Evolutionary conservation across 2,888 invertebrate species (phyloP), one percentile per base, ranked within the genome.

Genomic region (Blastobasis lacticolella): DNA sequence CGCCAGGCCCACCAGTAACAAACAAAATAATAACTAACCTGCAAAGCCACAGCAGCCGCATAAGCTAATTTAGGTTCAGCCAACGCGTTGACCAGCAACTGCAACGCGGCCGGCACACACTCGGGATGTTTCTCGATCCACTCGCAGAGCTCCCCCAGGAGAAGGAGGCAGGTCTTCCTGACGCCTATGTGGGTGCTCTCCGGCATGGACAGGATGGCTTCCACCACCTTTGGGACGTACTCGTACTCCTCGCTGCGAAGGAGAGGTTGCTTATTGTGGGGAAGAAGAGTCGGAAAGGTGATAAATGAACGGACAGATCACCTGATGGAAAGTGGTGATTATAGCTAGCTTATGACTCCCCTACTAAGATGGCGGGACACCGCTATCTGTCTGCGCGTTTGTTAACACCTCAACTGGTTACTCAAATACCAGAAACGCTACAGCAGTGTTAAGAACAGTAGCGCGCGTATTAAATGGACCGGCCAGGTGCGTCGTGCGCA

Each of bases 101-200:
- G 75, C 54, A 97, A 86, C 48, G 95, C 92, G 9, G 95, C 93
- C 81, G 95, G 95, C 62, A 97, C 81, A 49, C 93, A 92, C 58
- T 92, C 91, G 0, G 95, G 91, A 85, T 98, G 97, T 63, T 91
- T 91, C 69, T 97, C 95, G 50, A 98, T 94, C 98, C 98, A 99
- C 75, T 99, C 98, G 73, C 95, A 94, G 43, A 98, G 89, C 83
- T 98, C 97, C 0, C 97, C 97, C 46, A 98, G 86, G 48, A 98
- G 86, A 61, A 94, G 89, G 53, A 97, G 92, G 62, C 97, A 96
- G 0, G 98, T 98, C 73, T 94, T 93, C 52, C 95, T 91, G 0
- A 99, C 96, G 0, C 96, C 96, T 38, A 95, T 90, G 75, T 98
- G 98, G 0, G 93, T 91, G 38, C 92, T 92, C 61, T 92, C 92